phyloP scores from a whole-genome alignment of 2,888 invertebrate genomes.

The Leucania comma region DNA sequence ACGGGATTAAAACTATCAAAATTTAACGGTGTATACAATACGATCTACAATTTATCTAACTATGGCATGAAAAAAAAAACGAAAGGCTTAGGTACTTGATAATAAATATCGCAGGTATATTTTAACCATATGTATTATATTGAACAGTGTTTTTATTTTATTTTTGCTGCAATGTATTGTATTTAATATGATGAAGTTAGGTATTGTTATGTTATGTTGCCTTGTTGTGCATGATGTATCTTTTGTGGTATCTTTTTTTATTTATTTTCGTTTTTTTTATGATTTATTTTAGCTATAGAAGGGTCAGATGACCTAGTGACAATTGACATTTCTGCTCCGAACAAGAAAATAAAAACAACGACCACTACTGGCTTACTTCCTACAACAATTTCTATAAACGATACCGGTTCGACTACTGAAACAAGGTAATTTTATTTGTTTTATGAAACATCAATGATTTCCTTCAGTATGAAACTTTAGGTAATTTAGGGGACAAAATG shows the following conservation, averaged over 20 bases:
- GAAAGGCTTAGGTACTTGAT: no score
- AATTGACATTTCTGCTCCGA: neutral
- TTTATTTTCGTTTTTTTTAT: slow-evolving; percentile 6
- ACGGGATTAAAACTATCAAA: no score
- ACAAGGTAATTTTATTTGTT: slow-evolving; percentile 35
- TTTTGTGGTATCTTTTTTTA: neutral
- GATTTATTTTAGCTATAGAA: slow-evolving; percentile 39
- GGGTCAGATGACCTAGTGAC: slow-evolving; percentile 29
- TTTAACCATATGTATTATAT: neutral
- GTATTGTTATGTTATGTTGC: neutral
- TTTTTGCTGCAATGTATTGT: neutral
- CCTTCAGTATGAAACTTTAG: no score
- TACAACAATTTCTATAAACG: neutral
- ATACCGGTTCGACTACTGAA: slow-evolving; percentile 4
- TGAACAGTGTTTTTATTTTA: neutral
- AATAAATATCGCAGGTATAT: no score
- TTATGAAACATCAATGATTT: neutral
- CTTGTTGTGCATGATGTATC: neutral
- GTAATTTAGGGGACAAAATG: no score
- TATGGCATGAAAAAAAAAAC: no score
- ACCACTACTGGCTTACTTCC: slow-evolving; percentile 29
- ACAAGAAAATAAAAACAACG: neutral
- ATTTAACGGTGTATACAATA: no score
- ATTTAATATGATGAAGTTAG: neutral
- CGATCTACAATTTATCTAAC: no score